Evolutionary conservation across 2,888 invertebrate species (phyloP).

Genomic region (Crioceris asparagi): DNA sequence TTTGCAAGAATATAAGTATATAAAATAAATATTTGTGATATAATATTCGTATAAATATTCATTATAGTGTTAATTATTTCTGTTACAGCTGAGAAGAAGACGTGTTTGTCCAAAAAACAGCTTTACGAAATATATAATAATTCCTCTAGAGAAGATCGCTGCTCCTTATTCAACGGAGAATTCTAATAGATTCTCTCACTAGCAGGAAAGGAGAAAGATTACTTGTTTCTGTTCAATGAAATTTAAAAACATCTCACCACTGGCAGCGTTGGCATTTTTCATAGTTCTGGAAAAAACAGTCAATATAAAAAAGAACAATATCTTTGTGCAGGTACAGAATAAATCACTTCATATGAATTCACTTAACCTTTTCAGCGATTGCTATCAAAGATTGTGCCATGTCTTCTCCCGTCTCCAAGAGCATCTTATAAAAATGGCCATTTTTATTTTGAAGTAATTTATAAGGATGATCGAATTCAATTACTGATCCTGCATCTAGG

Average conservation of each 20-base stretch:
- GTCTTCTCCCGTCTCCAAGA: slow-evolving; percentile 48
- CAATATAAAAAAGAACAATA: not conserved
- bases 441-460: slow-evolving; percentile 42
- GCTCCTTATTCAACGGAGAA: slow-evolving; percentile 14
- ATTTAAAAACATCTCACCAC: too few species aligned
- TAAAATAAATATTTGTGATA: too few species aligned
- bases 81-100: slow-evolving; percentile 20
- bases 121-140: slow-evolving; percentile 19
- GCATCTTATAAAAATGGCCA: slow-evolving; percentile 46
- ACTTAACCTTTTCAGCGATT: slow-evolving; percentile 1
- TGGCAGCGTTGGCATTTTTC: not conserved
- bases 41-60: not conserved
- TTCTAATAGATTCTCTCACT: not conserved
- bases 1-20: too few species aligned
- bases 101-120: slow-evolving; percentile 17
- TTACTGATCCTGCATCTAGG: slow-evolving; percentile 61
- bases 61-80: slow-evolving; percentile 1
- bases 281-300: slow-evolving; percentile 2
- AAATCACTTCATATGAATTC: not conserved
- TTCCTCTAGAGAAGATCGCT: slow-evolving; percentile 22
- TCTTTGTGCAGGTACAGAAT: too few species aligned
- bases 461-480: slow-evolving; percentile 63
- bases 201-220: not conserved
- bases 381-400: not conserved
- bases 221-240: not conserved